These are phyloP conservation scores for Plagodis dolabraria DNA, from an alignment of 2,888 invertebrate species.

Conservation along the genomic window DNA sequence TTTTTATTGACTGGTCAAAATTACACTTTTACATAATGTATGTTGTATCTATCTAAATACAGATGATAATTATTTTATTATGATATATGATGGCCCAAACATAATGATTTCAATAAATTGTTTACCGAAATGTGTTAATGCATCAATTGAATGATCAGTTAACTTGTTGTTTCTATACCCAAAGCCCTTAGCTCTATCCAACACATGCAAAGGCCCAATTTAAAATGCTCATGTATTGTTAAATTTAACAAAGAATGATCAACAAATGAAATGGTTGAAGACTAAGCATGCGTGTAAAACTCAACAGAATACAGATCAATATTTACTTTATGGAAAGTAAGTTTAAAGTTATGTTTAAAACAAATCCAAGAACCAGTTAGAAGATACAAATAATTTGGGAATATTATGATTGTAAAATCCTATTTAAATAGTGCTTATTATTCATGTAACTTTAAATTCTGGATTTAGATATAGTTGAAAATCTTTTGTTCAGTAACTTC, in stretches of 20 bases:
- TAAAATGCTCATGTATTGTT: not conserved
- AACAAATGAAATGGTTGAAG: too few relatives aligned
- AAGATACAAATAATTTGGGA: too few relatives aligned
- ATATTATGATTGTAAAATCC: too few relatives aligned
- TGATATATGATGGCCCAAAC: conserved; percentile 16
- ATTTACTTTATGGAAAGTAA: too few relatives aligned
- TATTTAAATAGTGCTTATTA: too few relatives aligned
- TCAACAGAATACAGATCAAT: not conserved
- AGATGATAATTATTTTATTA: conserved; percentile 14
- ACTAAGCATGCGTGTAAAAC: conserved; percentile 13
- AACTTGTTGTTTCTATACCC: not conserved
- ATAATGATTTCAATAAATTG: conserved; percentile 7
- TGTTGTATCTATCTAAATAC: conserved; percentile 4
- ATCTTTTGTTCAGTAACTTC: too few relatives aligned
- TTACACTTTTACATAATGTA: conserved; percentile 33
- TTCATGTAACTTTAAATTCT: too few relatives aligned
- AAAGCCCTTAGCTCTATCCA: not conserved
- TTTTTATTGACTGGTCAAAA: conserved; percentile 37
- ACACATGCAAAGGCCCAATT: conserved; percentile 1
- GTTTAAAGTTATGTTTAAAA: too few relatives aligned
- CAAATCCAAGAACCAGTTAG: too few relatives aligned
- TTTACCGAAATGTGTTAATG: conserved; percentile 1
- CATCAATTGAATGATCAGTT: too few relatives aligned
- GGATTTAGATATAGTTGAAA: too few relatives aligned
- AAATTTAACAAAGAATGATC: too few relatives aligned